A percentile compares a stretch with the other conserved stretches of the same genome.
These are phyloP conservation scores for Mythimna impura DNA, from an alignment of 2,888 invertebrate species.

Conservation along the genomic window DNA sequence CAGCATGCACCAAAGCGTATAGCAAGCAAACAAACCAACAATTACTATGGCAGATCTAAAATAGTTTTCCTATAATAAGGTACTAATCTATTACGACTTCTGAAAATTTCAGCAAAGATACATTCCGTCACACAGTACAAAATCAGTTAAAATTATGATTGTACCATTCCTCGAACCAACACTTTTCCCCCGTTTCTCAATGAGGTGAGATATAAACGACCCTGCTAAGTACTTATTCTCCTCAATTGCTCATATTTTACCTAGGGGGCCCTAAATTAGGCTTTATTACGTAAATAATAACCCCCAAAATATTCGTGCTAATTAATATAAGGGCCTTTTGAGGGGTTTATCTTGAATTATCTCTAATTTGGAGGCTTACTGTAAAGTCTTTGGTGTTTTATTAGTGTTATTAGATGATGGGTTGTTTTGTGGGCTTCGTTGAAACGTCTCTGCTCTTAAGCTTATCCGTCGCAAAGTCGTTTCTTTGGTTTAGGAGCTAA, in stretches of 20 bases:
- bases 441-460: not conserved
- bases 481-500: not conserved
- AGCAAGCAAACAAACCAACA: too few relatives aligned
- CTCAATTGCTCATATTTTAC: slow-evolving; percentile 88
- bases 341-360: slow-evolving; percentile 76
- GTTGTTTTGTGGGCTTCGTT: slow-evolving; percentile 7
- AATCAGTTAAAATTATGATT: slow-evolving; percentile 28
- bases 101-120: not conserved
- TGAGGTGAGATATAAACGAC: slow-evolving; percentile 68
- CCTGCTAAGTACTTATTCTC: slow-evolving; percentile 84
- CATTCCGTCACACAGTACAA: not conserved
- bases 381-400: slow-evolving; percentile 55
- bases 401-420: slow-evolving; percentile 36
- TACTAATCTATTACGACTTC: not conserved
- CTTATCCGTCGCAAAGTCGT: not conserved
- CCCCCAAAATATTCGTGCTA: slow-evolving; percentile 88
- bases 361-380: slow-evolving; percentile 68
- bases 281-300: slow-evolving; percentile 89
- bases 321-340: slow-evolving; percentile 87
- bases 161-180: slow-evolving; percentile 11
- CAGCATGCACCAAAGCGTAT: too few relatives aligned
- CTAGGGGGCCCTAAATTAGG: slow-evolving; percentile 87
- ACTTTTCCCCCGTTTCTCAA: slow-evolving; percentile 40
- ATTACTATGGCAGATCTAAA: too few relatives aligned
- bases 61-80: too few relatives aligned